phyloP scores from a whole-genome alignment of 2,113 vertebrate genomes.

The Eptatretus burgeri region DNA sequence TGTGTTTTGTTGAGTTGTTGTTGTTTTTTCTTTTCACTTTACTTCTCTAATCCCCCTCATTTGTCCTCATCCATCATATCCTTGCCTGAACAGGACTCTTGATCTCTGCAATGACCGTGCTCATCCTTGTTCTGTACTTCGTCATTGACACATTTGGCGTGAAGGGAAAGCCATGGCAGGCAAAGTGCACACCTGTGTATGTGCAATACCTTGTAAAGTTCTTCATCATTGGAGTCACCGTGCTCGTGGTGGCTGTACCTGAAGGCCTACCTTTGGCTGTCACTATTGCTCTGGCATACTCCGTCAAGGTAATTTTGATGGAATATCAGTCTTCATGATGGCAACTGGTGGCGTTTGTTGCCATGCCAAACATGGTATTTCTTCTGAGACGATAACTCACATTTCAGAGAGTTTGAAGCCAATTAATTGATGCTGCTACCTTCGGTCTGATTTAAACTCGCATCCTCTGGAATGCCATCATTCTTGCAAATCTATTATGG shows the following conservation, averaged over 20 bases:
- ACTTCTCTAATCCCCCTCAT: no score
- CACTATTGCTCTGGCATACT: constrained; percentile 83
- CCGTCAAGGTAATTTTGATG: constrained; percentile 43
- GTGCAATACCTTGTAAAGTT: constrained; percentile 94
- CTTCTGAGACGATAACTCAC: no score
- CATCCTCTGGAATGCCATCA: no score
- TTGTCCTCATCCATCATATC: background rate
- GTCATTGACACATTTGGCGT: constrained; percentile 55
- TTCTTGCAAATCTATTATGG: no score
- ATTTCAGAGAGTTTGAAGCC: no score
- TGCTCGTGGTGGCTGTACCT: constrained; percentile 74
- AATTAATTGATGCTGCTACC: no score
- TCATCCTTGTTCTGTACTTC: constrained; percentile 78
- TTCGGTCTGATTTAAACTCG: no score
- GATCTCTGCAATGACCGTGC: constrained; percentile 67
- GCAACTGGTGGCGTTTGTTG: no score
- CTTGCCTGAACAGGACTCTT: constrained; percentile 31
- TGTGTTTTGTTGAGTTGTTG: no score
- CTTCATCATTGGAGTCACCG: constrained; percentile 87
- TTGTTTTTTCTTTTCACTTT: no score
- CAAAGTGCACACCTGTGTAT: constrained; percentile 68
- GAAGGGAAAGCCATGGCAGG: constrained; percentile 28
- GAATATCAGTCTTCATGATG: no score
- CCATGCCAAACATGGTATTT: no score
- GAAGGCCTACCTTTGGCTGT: constrained; percentile 75